Conservation (phyloP, 2,113 vertebrate species). For the Melanerpes aurifrons region DNA sequence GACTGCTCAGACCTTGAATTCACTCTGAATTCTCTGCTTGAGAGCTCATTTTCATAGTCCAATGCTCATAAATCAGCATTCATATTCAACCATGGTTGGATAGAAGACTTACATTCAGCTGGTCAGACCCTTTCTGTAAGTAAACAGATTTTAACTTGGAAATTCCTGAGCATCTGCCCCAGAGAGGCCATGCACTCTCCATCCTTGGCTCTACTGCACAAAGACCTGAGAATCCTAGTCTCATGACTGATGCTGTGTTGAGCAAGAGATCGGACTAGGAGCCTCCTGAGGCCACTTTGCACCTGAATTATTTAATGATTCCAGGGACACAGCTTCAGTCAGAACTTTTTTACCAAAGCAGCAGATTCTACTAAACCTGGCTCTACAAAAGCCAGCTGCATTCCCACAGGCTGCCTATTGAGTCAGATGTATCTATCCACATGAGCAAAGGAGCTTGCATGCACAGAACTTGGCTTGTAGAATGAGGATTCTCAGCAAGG, state of each 20-base stretch:
- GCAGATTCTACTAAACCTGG: not conserved
- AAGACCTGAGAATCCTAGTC: not conserved
- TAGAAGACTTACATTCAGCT: fast-evolving
- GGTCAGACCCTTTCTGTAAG: not conserved
- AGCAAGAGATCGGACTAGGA: not conserved
- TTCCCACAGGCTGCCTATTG: not conserved
- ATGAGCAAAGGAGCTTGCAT: not conserved
- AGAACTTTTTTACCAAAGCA: too few species aligned
- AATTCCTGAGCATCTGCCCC: not conserved
- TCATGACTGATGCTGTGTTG: not conserved
- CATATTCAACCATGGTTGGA: not conserved
- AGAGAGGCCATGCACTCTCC: not conserved
- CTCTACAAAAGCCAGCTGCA: not conserved
- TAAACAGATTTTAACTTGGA: not conserved
- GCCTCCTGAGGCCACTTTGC: not conserved
- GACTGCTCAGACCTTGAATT: not conserved
- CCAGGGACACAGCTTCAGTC: not conserved
- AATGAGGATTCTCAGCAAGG: not conserved
- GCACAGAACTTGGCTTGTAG: not conserved
- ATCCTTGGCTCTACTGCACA: not conserved
- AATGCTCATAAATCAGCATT: fast-evolving
- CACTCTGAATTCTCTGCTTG: not conserved
- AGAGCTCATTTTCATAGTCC: not conserved
- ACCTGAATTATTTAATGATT: not conserved
- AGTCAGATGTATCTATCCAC: not conserved